A percentile compares a stretch with the other conserved stretches of the same genome.
phyloP scores from a whole-genome alignment of 2,888 invertebrate genomes.

The Watsonalla cultraria region DNA sequence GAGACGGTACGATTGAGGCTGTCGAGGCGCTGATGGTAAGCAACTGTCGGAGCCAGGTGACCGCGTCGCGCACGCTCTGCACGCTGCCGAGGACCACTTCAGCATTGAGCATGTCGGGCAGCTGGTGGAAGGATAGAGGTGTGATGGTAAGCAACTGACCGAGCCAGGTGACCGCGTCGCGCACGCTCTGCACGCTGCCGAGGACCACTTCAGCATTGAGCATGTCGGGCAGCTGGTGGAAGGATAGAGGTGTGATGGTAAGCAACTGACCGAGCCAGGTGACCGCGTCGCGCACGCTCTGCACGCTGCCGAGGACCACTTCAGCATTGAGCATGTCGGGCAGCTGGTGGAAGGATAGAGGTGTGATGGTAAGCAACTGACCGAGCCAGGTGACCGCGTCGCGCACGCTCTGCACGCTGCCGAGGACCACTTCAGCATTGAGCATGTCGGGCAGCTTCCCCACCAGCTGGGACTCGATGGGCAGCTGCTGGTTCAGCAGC shows the following conservation, averaged over 20 bases:
- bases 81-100: slow-evolving; percentile 98
- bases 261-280: slow-evolving; percentile 88
- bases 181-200: slow-evolving; percentile 91
- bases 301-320: slow-evolving; percentile 96
- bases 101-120: slow-evolving; percentile 98
- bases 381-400: slow-evolving; percentile 97
- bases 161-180: slow-evolving; percentile 95
- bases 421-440: slow-evolving; percentile 98
- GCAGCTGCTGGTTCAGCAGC: slow-evolving; percentile 97
- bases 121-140: too few relatives aligned
- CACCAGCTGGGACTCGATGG: slow-evolving; percentile 97
- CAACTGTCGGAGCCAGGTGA: slow-evolving; percentile 90
- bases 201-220: slow-evolving; percentile 98
- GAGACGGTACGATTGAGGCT: too few relatives aligned
- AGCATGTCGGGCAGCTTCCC: slow-evolving; percentile 96
- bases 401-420: slow-evolving; percentile 90
- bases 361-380: too few relatives aligned
- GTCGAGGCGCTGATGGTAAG: not conserved
- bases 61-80: slow-evolving; percentile 90
- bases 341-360: slow-evolving; percentile 81
- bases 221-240: slow-evolving; percentile 97
- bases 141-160: slow-evolving; percentile 60
- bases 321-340: slow-evolving; percentile 99
- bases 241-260: not conserved
- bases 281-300: slow-evolving; percentile 90